Evolutionary conservation across 2,888 invertebrate species (phyloP).

Genomic region (Colletes collaris): DNA sequence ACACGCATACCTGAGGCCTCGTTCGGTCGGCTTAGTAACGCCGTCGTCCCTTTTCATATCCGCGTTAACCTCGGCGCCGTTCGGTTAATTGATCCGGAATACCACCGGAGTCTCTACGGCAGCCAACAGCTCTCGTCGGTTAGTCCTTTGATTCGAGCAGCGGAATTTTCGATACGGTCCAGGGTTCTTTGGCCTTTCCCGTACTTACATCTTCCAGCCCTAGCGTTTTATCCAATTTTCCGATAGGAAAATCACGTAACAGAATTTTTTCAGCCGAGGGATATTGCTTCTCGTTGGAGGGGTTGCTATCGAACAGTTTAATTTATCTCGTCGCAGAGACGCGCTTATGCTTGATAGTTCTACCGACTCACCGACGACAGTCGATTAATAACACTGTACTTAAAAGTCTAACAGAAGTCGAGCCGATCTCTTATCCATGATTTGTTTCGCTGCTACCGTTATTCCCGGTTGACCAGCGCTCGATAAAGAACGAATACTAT

Average conservation of each 20-base stretch:
- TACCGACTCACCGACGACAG: background rate
- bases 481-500: constrained; percentile 3
- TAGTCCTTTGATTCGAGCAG: constrained; percentile 66
- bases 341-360: background rate
- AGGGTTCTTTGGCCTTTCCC: constrained; percentile 42
- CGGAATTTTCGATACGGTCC: constrained; percentile 64
- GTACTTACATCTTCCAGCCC: constrained; percentile 35
- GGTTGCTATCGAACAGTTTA: constrained; percentile 12
- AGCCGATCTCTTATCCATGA: constrained; percentile 29
- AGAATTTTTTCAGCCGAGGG: background rate
- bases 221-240: constrained; percentile 60
- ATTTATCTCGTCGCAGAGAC: constrained; percentile 13
- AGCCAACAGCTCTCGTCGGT: constrained; percentile 63
- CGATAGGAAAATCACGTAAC: constrained; percentile 10
- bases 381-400: constrained; percentile 25
- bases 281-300: background rate
- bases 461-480: constrained; percentile 17
- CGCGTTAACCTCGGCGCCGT: constrained; percentile 73
- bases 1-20: constrained; percentile 67
- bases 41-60: constrained; percentile 73
- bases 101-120: constrained; percentile 65
- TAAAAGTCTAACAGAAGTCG: background rate
- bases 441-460: constrained; percentile 27
- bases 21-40: constrained; percentile 67
- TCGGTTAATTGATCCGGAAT: constrained; percentile 74